Percentiles rank a stretch among this genome's conserved stretches.
These are phyloP conservation scores for Spilarctia lutea DNA, from an alignment of 2,888 invertebrate species.

Conservation along the genomic window DNA sequence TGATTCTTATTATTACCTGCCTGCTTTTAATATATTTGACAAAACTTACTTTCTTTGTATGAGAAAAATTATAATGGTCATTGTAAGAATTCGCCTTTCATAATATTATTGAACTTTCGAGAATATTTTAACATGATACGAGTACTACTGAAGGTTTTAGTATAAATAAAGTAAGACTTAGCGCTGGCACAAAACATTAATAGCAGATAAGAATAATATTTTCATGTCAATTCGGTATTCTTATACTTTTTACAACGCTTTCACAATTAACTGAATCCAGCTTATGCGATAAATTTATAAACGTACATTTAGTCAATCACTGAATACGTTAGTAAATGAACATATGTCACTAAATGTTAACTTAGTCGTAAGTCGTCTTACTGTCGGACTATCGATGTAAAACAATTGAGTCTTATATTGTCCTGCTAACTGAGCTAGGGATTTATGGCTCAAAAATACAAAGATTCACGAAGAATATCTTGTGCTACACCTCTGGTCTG, in stretches of 20 bases:
- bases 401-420: slow-evolving; percentile 3
- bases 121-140: neutral
- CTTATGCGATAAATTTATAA: neutral
- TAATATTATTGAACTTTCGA: neutral
- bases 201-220: slow-evolving; percentile 4
- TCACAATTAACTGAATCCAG: neutral
- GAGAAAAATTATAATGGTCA: neutral
- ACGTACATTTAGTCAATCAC: neutral
- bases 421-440: slow-evolving; percentile 5
- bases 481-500: neutral
- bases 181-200: neutral
- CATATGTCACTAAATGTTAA: neutral
- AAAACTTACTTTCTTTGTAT: neutral
- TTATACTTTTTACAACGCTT: neutral
- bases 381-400: neutral
- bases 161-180: neutral
- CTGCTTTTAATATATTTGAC: neutral
- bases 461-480: slow-evolving; percentile 2
- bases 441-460: slow-evolving; percentile 20
- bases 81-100: neutral
- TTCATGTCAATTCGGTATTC: neutral
- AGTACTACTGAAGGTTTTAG: neutral
- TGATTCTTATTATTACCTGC: no score
- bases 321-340: neutral
- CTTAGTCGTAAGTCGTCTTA: neutral